Evolutionary conservation across 92 coral and sea anemone species (phyloP), one percentile per base, ranked within the genome.

Genomic region (Porites rus): DNA sequence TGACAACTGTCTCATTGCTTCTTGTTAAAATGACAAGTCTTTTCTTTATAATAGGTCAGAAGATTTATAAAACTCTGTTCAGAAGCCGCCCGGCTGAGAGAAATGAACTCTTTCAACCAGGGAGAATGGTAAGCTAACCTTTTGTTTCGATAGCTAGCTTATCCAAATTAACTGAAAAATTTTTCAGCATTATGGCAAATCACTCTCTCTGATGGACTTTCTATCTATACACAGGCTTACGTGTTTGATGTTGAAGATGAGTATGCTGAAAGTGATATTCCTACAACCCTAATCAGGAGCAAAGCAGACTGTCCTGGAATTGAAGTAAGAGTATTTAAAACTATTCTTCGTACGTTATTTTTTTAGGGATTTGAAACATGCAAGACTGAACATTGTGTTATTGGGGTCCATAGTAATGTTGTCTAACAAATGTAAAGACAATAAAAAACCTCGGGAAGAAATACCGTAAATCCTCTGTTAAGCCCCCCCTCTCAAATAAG

Each of bases 271-370:
- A 97, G 97, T 76, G 99, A 97, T 78, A 97, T 97, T 60, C 99
- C 99, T 18, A 97, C 99, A 13, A 95, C 99, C 10, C 92, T 90
- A 4, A 95, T 97, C 72, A 93, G 99, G 73, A 97, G 99, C 63
- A 97, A 97, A 87, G 98, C 99, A 76, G 99, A 97, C 84, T 97
- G 99, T 82, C 99, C 99, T 1, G 98, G 99, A 81, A 93, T 97
- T 77, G 99, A 97, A 96, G 99, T 97, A 66, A 68, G 83, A 31
- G 3, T 10, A 18, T 25, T 31, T 11, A 38, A 38, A 38, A 38
- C 0, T 24, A 0, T 69, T 7, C 21, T 38, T 24, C 14, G 11
- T 54, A 24, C 6, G 61, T 56, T 10, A 12, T 14, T 14, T 56
- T 56, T 56, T 12, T 1, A 2, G 11, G 61, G 61, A 10, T 56